These are phyloP conservation scores for Micrastur ruficollis DNA, from an alignment of 2,797 vertebrate species.

Conservation along the genomic window DNA sequence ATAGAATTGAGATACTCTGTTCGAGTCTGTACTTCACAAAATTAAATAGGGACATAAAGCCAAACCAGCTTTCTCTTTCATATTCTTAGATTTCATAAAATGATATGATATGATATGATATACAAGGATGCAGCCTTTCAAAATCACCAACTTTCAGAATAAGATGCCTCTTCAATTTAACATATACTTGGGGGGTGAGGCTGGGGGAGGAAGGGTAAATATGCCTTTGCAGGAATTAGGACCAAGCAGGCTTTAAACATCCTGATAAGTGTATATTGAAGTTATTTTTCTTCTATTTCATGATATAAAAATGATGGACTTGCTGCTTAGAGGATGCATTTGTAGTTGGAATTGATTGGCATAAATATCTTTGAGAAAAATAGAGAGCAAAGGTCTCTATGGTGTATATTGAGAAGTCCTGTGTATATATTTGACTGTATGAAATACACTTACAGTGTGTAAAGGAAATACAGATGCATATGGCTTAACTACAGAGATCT, in stretches of 20 bases:
- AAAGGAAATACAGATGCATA: not conserved
- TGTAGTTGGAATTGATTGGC: not conserved
- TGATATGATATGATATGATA: not conserved
- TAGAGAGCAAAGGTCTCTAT: not conserved
- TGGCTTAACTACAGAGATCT: not conserved
- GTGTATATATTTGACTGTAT: not conserved
- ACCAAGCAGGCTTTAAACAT: not conserved
- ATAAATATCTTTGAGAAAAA: not conserved
- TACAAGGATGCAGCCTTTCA: not conserved
- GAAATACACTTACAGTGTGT: not conserved
- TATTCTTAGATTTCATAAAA: not conserved
- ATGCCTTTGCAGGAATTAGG: not conserved
- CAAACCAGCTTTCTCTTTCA: not conserved
- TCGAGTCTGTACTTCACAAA: not conserved
- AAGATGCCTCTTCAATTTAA: not conserved
- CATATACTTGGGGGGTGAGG: not conserved
- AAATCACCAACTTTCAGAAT: not conserved
- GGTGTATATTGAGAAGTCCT: not conserved
- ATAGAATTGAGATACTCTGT: not conserved
- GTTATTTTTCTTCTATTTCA: not conserved
- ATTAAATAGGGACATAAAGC: not conserved
- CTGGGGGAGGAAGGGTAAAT: not conserved
- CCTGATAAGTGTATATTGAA: not conserved
- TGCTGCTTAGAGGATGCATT: not conserved
- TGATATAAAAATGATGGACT: not conserved